Evolutionary conservation across 2,888 invertebrate species (phyloP).

Genomic region (Seira ritae): DNA sequence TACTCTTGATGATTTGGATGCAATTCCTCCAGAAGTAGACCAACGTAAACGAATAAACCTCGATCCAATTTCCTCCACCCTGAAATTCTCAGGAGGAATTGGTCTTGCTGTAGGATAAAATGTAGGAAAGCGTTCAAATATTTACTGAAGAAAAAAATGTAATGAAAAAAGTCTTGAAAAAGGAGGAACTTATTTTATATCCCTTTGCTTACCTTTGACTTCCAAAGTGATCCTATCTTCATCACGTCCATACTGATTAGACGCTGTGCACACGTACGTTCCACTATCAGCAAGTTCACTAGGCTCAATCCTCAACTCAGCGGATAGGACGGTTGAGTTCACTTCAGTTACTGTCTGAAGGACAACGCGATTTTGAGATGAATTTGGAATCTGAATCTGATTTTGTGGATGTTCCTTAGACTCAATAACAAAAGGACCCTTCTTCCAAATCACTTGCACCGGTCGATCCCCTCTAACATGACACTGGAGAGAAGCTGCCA

Average conservation of each 20-base stretch:
- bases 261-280: slow-evolving; percentile 62
- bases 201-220: slow-evolving; percentile 66
- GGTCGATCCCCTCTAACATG: slow-evolving; percentile 69
- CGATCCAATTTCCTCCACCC: slow-evolving; percentile 71
- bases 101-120: slow-evolving; percentile 65
- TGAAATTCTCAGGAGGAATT: slow-evolving; percentile 66
- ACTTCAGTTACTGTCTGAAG: slow-evolving; percentile 46
- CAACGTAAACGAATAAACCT: slow-evolving; percentile 74
- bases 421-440: slow-evolving; percentile 64
- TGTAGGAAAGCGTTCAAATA: slow-evolving; percentile 22
- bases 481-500: slow-evolving; percentile 63
- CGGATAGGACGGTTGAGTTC: slow-evolving; percentile 64
- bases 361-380: slow-evolving; percentile 2
- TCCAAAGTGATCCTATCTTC: slow-evolving; percentile 65
- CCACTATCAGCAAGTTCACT: slow-evolving; percentile 66
- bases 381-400: slow-evolving; percentile 17
- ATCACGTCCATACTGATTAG: slow-evolving; percentile 69
- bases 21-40: slow-evolving; percentile 74
- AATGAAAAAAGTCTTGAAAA: slow-evolving; percentile 12
- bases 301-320: slow-evolving; percentile 63
- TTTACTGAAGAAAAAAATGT: slow-evolving; percentile 9
- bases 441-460: slow-evolving; percentile 67
- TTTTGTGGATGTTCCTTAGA: slow-evolving; percentile 35
- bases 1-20: slow-evolving; percentile 58
- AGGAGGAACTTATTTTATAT: slow-evolving; percentile 5